Evolutionary conservation across 2,797 vertebrate species (phyloP), one percentile per base, ranked within the genome.

Genomic region (Ctenosaura bakeri): DNA sequence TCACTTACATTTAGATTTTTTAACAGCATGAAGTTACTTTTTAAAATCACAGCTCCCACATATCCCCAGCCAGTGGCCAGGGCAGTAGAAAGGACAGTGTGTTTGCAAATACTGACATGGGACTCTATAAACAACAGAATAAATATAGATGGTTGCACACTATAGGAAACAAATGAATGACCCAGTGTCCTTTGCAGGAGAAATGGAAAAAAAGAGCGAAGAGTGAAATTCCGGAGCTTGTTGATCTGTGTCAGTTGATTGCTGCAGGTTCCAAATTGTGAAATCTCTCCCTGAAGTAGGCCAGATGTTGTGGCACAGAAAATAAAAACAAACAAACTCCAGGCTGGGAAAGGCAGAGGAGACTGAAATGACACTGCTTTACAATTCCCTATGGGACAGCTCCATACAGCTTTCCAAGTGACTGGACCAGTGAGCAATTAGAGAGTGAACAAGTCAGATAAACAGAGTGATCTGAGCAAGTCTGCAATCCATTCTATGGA

Each of bases 271-370:
- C 95, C 91, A 93, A 95, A 16, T 96, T 95, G 92, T 95, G 94
- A 96, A 96, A 95, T 94, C 90, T 91, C 88, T 95, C 80, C 56
- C 88, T 0, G 0, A 93, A 89, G 90, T 92, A 86, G 93, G 94
- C 93, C 93, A 95, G 95, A 93, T 95, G 91, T 95, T 94, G 93
- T 83, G 90, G 94, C 87, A 89, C 94, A 92, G 93, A 91, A 94
- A 95, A 95, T 91, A 94, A 95, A 90, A 96, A 91, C 93, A 95
- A 91, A 84, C 74, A 95, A 91, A 82, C 74, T 92, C 84, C 0
- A 1, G 85, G 91, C 92, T 94, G 93, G 93, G 93, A 95, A 95
- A 94, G 3, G 90, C 87, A 88, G 91, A 83, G 93, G 85, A 93
- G 92, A 88, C 89, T 69, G 71, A 93, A 93, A 93, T 89, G 94